Conservation (phyloP, 2,888 invertebrate genomes). For the Lasiommata megera region DNA sequence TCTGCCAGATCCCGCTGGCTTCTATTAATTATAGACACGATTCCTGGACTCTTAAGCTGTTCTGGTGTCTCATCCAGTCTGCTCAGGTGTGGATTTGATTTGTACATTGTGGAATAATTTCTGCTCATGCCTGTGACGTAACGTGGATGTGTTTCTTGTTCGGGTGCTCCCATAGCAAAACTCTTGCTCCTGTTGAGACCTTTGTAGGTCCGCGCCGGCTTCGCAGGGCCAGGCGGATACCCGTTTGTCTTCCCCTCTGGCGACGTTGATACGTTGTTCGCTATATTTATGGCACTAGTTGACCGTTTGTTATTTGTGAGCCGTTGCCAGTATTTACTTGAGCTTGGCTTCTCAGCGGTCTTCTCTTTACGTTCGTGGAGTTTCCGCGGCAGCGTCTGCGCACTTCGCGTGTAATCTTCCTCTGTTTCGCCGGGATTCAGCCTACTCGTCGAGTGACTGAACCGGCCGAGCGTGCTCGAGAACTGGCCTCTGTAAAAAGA, state of each 20-base stretch:
- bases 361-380: slow-evolving; percentile 77
- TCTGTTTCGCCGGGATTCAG: slow-evolving; percentile 79
- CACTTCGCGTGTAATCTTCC: slow-evolving; percentile 81
- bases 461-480: slow-evolving; percentile 89
- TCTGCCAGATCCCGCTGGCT: slow-evolving; percentile 90
- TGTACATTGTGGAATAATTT: slow-evolving; percentile 83
- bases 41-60: slow-evolving; percentile 91
- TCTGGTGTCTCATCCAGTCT: slow-evolving; percentile 86
- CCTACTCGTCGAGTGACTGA: slow-evolving; percentile 91
- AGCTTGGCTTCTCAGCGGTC: slow-evolving; percentile 63
- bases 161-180: slow-evolving; percentile 89
- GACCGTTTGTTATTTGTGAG: slow-evolving; percentile 80
- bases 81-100: slow-evolving; percentile 89
- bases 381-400: slow-evolving; percentile 89
- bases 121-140: slow-evolving; percentile 73
- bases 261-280: slow-evolving; percentile 61
- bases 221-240: slow-evolving; percentile 84
- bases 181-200: slow-evolving; percentile 91
- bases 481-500: slow-evolving; percentile 83
- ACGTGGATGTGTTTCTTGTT: slow-evolving; percentile 72
- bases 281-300: slow-evolving; percentile 85
- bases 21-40: slow-evolving; percentile 91
- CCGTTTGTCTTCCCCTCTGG: slow-evolving; percentile 70
- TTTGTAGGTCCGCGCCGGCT: slow-evolving; percentile 90
- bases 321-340: slow-evolving; percentile 71